Base-by-base conservation (phyloP, 2,797 vertebrate species). In the Lacerta agilis region DNA sequence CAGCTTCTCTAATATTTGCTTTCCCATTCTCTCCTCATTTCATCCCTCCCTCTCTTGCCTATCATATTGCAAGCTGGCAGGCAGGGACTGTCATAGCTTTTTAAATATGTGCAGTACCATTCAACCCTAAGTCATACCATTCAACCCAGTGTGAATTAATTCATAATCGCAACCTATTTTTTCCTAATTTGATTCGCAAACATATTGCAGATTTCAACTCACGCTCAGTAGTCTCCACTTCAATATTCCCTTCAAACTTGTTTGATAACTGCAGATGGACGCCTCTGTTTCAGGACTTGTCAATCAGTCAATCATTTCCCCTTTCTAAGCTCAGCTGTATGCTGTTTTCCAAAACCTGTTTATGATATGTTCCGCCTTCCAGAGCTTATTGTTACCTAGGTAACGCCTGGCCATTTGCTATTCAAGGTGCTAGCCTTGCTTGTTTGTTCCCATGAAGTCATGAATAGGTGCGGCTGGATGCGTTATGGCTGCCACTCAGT, bases 371-470 rank as follows among this genome's bases (percentile, higher is more conserved):
- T 5, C 15, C 2, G 33, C 71, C 66, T 85, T 43, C 36, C 8
- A 25, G 29, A 23, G 3, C 25, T 41, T 27, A 78, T 25, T 79
- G 87, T 78, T 86, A 23, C 73, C 79, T 43, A 23, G 66, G 75
- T 33, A 79, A 49, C 27, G 49, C 64, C 3, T 18, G 11, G 45
- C 8, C 25, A 33, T 58, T 38, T 81, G 58, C 61, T 67, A 49
- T 89, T 82, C 43, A 82, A 86, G 67, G 73, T 83, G 23, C 43
- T 78, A 69, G 27, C 23, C 77, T 79, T 79, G 75, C 33, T 61
- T 36, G 20, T 72, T 79, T 18, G 36, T 86, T 83, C 85, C 85
- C 76, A 64, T 78, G 66, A 69, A 86, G 88, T 45, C 36, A 45
- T 86, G 85, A 86, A 86, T 61, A 61, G 79, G 23, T 79, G 5